A percentile compares a stretch with the other conserved stretches of the same genome.
Evolutionary conservation across 2,888 invertebrate genomes (phyloP).

Genomic region (Drosophila atripex): DNA sequence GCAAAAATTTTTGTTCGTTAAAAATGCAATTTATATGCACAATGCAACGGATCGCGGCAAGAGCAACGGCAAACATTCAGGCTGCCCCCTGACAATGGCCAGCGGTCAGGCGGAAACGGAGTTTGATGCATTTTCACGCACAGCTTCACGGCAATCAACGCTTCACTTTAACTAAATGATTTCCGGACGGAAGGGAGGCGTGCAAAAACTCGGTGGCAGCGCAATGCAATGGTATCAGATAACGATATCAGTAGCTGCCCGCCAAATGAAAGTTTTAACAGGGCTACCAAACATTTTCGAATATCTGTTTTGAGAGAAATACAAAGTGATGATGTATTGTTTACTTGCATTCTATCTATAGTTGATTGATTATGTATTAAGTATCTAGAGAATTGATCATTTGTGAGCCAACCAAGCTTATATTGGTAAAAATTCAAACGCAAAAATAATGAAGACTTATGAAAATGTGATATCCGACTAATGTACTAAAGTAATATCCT

Average conservation of each 20-base stretch:
- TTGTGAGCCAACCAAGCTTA: too few relatives aligned
- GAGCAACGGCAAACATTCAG: constrained; percentile 42
- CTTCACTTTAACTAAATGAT: constrained; percentile 66
- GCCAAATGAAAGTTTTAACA: not conserved
- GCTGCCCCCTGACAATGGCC: constrained; percentile 30
- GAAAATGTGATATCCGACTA: not conserved
- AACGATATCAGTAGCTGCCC: constrained; percentile 5
- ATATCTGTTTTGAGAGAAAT: not conserved
- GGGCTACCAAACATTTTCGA: not conserved
- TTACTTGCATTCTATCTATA: too few relatives aligned
- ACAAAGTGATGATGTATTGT: not conserved
- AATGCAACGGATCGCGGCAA: constrained; percentile 52
- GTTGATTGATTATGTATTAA: too few relatives aligned
- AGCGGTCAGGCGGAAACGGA: constrained; percentile 50
- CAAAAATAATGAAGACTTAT: not conserved
- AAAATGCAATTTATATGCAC: constrained; percentile 78
- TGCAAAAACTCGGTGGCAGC: constrained; percentile 1
- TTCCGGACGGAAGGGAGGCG: not conserved
- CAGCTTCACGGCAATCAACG: constrained; percentile 72
- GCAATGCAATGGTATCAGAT: constrained; percentile 19
- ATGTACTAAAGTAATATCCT: not conserved
- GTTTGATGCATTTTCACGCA: constrained; percentile 67
- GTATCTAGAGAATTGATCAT: too few relatives aligned
- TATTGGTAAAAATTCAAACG: not conserved
- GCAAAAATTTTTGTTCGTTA: constrained; percentile 58